Evolutionary conservation across 2,113 vertebrate genomes (phyloP), one percentile per base, ranked within the genome.

Genomic region (Butorides virescens): DNA sequence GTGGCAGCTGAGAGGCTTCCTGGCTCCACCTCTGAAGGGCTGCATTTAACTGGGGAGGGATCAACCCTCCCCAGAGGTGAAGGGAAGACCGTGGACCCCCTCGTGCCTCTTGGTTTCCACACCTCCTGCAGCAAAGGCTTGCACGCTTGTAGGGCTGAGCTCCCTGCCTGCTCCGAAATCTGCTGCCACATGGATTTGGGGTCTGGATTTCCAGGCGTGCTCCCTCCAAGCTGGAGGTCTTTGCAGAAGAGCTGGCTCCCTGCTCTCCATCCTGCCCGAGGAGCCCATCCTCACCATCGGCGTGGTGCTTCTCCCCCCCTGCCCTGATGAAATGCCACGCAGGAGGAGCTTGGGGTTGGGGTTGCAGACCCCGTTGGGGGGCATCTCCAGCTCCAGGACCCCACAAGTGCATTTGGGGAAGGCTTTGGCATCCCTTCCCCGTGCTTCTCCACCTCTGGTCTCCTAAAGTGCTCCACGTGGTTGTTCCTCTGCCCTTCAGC

Each of bases 71-170:
- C 42, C 34, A 8, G 53, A 22, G 46, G 58, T 4, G 16, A 17
- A 12, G 37, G 66, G 9, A 67, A 0, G 4, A 37, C 2, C 2
- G 0, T 13, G 36, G 72, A n/a, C 8, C 2, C 9, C 9, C 37
- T 63, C 3, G 1, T 12, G 17, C n/a, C 61, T 58, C 14, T 30
- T 30, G 52, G 3, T 46, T 78, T 66, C 56, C 37, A 9, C 53
- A 7, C 2, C 47, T 71, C 23, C 71, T 7, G 6, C 61, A 71
- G 39, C 61, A 46, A 42, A 52, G 26, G 5, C 39, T 23, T 21
- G 36, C 30, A 3, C 9, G 0, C 21, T 13, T 2, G 13, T 5
- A 20, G 32, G 39, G 29, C 32, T 15, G 72, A n/a, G 9, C 6
- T 47, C 42, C 36, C 59, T 32, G 17, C 14, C 26, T 20, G 55